Evolutionary conservation across 2,797 vertebrate species (phyloP), one percentile per base, ranked within the genome.

Genomic region (Artibeus lituratus): DNA sequence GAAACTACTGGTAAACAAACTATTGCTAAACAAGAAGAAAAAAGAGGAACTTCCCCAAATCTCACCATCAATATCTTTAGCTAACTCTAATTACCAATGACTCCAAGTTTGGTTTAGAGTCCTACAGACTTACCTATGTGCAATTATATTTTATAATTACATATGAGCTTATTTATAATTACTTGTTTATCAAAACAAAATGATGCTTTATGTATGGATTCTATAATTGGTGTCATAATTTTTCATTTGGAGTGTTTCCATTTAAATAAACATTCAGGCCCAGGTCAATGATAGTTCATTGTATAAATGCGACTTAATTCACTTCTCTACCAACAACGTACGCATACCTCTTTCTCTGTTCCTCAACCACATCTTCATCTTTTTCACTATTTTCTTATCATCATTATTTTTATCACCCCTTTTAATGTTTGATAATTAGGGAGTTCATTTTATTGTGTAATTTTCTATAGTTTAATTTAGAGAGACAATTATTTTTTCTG

Each of bases 221-320:
- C 83, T 91, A 3, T 29, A 72, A 67, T 53, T 24, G 44, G 37
- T 44, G 47, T 69, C 32, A 59, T 86, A 70, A 73, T 35, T 90
- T 96, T 93, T 91, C 42, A 87, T 73, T 57, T 78, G 21, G n/a
- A 85, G 35, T 89, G 35, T 89, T 95, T 93, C 47, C 14, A 57
- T 10, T 90, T 65, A 87, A 78, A 74, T 87, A 47, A 80, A 39
- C 72, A 67, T 73, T 72, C 62, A 74, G 2, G 65, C 81, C 2
- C 39, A 44, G 35, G 24, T 73, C 53, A 62, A 22, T 74, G 42
- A 15, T 14, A 73, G 57, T 85, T 84, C 81, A 55, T 42, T 80
- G 15, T 74, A 5, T 82, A 78, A 76, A 65, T 57, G 59, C 9
- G 53, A 37, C 24, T 81, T 65, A 57, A 72, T 57, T 92, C 77